A percentile compares a stretch with the other conserved stretches of the same genome.
These are phyloP conservation scores for Psococerastis gibbosa DNA, from an alignment of 2,888 invertebrate genomes.

Conservation along the genomic window DNA sequence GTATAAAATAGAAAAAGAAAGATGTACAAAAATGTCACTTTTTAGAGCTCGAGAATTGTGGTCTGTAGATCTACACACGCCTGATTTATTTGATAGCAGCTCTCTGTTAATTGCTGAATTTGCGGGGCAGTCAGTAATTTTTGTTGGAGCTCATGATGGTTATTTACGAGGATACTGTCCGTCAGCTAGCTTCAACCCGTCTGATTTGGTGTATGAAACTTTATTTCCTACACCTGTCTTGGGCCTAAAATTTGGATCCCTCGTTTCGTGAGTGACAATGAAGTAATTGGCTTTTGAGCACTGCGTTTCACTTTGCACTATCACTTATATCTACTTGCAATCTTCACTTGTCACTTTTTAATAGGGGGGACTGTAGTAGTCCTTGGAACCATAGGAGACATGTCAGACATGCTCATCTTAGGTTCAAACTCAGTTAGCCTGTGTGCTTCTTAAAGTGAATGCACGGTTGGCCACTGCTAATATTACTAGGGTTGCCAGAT, in stretches of 20 bases:
- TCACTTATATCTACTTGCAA: too few species aligned
- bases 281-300: constrained; percentile 2
- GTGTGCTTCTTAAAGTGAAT: too few species aligned
- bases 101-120: constrained; percentile 28
- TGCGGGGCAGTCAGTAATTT: constrained; percentile 39
- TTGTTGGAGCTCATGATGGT: constrained; percentile 64
- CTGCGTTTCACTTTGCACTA: constrained; percentile 5
- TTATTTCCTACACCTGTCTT: constrained; percentile 54
- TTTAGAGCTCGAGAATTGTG: constrained; percentile 85
- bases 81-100: constrained; percentile 38
- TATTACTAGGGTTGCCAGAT: too few species aligned
- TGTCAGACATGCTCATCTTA: too few species aligned
- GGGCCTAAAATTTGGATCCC: constrained; percentile 63
- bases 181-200: constrained; percentile 31
- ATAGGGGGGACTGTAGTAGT: too few species aligned
- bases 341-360: too few species aligned
- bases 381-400: too few species aligned
- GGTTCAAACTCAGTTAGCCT: too few species aligned
- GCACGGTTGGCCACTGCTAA: too few species aligned
- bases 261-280: constrained; percentile 70
- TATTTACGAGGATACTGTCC: constrained; percentile 58
- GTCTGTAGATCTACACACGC: constrained; percentile 48
- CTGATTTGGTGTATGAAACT: constrained; percentile 58
- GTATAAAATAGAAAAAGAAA: too few species aligned
- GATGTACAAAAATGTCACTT: constrained; percentile 69